Evolutionary conservation across 2,888 invertebrate species (phyloP).

Genomic region (Zele albiditarsus): DNA sequence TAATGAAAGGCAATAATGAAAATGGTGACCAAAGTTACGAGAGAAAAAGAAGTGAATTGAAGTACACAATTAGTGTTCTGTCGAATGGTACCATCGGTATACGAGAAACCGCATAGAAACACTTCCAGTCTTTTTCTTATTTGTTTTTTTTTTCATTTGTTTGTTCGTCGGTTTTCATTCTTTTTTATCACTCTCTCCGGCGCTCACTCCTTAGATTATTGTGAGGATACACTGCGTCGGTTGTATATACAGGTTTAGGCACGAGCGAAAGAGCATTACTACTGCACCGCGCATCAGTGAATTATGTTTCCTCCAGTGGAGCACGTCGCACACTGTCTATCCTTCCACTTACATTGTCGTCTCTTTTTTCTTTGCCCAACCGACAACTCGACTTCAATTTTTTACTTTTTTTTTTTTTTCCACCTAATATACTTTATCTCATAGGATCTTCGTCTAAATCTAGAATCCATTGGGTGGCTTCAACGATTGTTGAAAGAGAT

Average conservation of each 20-base stretch:
- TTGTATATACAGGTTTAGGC: not conserved
- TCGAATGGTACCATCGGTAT: conserved; percentile 31
- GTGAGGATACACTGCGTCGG: conserved; percentile 21
- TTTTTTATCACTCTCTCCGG: not conserved
- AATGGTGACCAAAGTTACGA: conserved; percentile 43
- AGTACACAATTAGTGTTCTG: conserved; percentile 58
- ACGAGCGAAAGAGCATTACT: conserved; percentile 23
- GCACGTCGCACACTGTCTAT: conserved; percentile 43
- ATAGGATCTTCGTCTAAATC: conserved; percentile 25
- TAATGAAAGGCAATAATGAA: not conserved
- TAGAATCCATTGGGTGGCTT: conserved; percentile 32
- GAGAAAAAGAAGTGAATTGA: conserved; percentile 47
- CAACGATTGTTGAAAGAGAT: conserved; percentile 21
- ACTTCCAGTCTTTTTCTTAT: conserved; percentile 35
- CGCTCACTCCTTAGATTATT: conserved; percentile 14
- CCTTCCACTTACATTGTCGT: conserved; percentile 25
- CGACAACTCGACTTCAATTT: conserved; percentile 2
- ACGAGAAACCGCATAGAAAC: not conserved
- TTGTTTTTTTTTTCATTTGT: conserved; percentile 31
- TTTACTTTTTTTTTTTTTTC: conserved; percentile 22
- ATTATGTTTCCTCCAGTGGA: conserved; percentile 51
- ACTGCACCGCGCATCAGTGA: conserved; percentile 45
- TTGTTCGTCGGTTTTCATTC: not conserved
- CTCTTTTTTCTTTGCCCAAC: conserved; percentile 1
- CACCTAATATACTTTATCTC: conserved; percentile 35